A percentile compares a stretch with the other conserved stretches of the same genome.
phyloP scores from a whole-genome alignment of 2,797 vertebrate species.

The Simalia tracyae region DNA sequence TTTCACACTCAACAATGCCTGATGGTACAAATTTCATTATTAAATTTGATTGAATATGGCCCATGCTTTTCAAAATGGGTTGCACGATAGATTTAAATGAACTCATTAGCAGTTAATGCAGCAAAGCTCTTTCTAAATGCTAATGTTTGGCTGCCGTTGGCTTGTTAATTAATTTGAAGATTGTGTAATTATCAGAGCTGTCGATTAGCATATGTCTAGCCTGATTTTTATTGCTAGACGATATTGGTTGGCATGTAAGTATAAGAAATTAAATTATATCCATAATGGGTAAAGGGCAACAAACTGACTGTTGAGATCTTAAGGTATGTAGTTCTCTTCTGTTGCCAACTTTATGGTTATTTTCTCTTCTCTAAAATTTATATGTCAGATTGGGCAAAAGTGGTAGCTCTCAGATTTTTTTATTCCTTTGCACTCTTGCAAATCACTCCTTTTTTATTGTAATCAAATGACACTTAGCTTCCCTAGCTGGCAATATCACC shows the following conservation, averaged over 20 bases:
- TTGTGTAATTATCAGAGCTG: conserved; percentile 76
- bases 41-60: conserved; percentile 75
- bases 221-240: conserved; percentile 66
- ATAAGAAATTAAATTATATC: conserved; percentile 72
- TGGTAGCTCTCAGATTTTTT: not conserved
- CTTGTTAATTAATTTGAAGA: conserved; percentile 82
- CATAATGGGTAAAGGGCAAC: conserved; percentile 59
- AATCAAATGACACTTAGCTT: not conserved
- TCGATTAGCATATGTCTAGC: conserved; percentile 72
- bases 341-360: conserved; percentile 26
- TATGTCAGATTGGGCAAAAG: conserved; percentile 42
- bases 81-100: conserved; percentile 75
- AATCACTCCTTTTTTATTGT: not conserved
- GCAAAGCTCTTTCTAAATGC: conserved; percentile 77
- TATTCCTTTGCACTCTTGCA: no score
- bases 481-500: not conserved
- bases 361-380: conserved; percentile 8
- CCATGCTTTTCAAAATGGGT: conserved; percentile 69
- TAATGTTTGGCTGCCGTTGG: conserved; percentile 81
- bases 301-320: conserved; percentile 56
- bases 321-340: conserved; percentile 25
- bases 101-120: conserved; percentile 79
- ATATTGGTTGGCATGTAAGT: conserved; percentile 68
- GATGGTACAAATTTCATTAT: conserved; percentile 73
- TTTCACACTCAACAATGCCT: conserved; percentile 76